A percentile compares a stretch with the other conserved stretches of the same genome.
phyloP scores from a whole-genome alignment of 2,888 invertebrate species.

The Dynastes tityus region DNA sequence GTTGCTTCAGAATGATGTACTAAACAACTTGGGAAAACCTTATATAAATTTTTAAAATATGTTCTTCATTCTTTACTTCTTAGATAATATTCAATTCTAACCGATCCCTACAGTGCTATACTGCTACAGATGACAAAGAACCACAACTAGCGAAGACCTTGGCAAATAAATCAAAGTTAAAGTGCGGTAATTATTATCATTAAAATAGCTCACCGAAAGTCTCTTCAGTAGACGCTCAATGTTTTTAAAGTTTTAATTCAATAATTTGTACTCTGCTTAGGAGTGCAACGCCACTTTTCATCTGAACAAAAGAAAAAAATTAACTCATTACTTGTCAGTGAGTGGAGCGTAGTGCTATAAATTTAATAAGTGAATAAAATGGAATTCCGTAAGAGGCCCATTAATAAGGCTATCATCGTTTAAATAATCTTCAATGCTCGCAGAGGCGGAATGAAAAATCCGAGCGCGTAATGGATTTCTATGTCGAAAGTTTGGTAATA shows the following conservation, averaged over 20 bases:
- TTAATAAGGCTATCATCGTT: constrained; percentile 42
- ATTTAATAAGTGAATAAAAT: constrained; percentile 41
- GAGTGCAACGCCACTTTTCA: constrained; percentile 32
- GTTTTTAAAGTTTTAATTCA: constrained; percentile 28
- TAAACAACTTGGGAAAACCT: too few species aligned
- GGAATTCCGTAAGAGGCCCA: constrained; percentile 37
- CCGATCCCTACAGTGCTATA: too few species aligned
- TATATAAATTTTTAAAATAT: too few species aligned
- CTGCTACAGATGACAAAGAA: too few species aligned
- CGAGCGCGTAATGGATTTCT: constrained; percentile 21
- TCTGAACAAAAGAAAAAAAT: constrained; percentile 32
- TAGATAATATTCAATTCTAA: too few species aligned
- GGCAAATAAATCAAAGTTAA: constrained; percentile 4
- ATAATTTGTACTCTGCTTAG: constrained; percentile 14
- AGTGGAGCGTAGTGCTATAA: constrained; percentile 21
- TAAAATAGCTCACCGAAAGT: neutral
- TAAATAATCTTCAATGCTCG: constrained; percentile 38
- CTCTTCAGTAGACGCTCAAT: neutral
- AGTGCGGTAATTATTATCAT: neutral
- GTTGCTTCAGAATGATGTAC: too few species aligned
- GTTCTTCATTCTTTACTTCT: too few species aligned
- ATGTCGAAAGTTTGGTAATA: constrained; percentile 6
- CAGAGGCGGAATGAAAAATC: constrained; percentile 32
- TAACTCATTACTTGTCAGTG: constrained; percentile 34
- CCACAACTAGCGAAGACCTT: too few species aligned